Evolutionary conservation across 2,113 vertebrate species (phyloP).

Genomic region (Nematolebias whitei): DNA sequence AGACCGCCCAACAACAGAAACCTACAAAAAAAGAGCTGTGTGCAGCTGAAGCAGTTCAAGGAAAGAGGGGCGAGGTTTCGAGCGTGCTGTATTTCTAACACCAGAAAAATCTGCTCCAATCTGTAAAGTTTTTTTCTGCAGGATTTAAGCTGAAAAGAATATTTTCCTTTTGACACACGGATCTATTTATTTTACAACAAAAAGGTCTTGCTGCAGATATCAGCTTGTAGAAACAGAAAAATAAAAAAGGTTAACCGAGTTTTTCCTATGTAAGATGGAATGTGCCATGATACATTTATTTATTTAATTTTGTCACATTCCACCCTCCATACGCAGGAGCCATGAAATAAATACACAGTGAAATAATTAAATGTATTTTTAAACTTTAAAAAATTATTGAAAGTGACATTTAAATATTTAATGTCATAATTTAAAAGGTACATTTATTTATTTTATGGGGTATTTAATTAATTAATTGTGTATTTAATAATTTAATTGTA

Average conservation of each 20-base stretch:
- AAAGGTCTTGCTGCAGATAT: constrained; percentile 16
- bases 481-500: too few species aligned
- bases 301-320: too few species aligned
- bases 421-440: too few species aligned
- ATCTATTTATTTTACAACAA: constrained; percentile 40
- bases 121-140: constrained; percentile 48
- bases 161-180: constrained; percentile 45
- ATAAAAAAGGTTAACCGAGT: constrained; percentile 15
- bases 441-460: too few species aligned
- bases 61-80: background rate
- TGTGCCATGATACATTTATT: too few species aligned
- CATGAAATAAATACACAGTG: too few species aligned
- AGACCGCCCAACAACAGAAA: constrained; percentile 59
- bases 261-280: constrained; percentile 72
- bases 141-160: constrained; percentile 44
- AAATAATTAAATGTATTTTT: too few species aligned
- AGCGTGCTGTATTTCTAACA: too few species aligned
- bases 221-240: constrained; percentile 17
- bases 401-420: too few species aligned
- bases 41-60: constrained; percentile 16
- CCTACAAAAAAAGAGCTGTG: constrained; percentile 10
- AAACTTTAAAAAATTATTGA: too few species aligned
- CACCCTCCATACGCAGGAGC: too few species aligned
- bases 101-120: constrained; percentile 24
- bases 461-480: too few species aligned